Conservation (phyloP, 2,797 vertebrate genomes). For the Melanotaenia nigrans region DNA sequence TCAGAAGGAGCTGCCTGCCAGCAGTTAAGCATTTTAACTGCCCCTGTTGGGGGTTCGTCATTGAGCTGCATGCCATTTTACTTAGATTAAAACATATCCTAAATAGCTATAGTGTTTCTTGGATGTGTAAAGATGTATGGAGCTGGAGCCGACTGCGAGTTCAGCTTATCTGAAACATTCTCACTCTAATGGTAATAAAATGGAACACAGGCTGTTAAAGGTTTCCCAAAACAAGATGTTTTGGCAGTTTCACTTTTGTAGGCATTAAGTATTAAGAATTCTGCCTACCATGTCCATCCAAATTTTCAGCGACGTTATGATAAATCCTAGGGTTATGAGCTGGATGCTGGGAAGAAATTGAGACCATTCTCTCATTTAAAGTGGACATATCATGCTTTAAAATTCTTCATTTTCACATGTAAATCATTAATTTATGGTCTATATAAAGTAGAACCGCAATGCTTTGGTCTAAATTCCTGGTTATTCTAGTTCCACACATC, state of each 20-base stretch:
- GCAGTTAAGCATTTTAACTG: slow-evolving; percentile 1
- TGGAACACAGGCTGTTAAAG: not conserved
- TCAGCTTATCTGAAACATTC: too few species aligned
- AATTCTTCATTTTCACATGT: too few species aligned
- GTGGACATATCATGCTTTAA: too few species aligned
- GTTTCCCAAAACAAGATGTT: not conserved
- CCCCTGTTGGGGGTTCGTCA: not conserved
- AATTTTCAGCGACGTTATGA: not conserved
- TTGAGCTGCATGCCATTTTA: slow-evolving; percentile 1
- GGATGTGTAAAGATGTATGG: not conserved
- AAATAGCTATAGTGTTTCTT: not conserved
- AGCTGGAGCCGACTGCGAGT: not conserved
- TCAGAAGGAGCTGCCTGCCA: slow-evolving; percentile 32
- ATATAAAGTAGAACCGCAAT: too few species aligned
- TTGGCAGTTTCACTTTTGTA: not conserved
- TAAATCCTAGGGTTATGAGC: not conserved
- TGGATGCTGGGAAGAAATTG: not conserved
- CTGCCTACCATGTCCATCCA: not conserved
- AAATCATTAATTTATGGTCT: too few species aligned
- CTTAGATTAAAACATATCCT: not conserved
- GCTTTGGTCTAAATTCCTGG: too few species aligned
- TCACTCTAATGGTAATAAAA: too few species aligned
- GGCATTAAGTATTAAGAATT: not conserved
- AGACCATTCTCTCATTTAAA: not conserved
- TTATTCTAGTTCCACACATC: too few species aligned